These are phyloP conservation scores for Ceratosolen solmsi DNA, from an alignment of 1,140 invertebrate species.

Conservation along the genomic window DNA sequence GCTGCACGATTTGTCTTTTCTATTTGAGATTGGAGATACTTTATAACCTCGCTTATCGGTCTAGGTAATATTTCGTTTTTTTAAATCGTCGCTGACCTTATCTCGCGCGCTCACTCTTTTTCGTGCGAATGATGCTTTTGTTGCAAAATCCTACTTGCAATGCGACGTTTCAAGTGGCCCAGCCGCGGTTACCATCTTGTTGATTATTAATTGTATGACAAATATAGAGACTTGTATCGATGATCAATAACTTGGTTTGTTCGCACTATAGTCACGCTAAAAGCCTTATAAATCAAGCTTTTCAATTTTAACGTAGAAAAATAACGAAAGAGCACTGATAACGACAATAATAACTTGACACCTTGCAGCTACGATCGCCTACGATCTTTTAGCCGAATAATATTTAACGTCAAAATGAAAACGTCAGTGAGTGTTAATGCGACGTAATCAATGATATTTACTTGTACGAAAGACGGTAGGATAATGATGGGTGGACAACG, in stretches of 20 bases:
- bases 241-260: not conserved
- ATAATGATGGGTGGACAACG: no score
- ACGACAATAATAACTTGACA: no score
- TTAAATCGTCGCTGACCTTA: not conserved
- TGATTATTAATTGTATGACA: not conserved
- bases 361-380: no score
- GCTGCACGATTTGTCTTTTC: not conserved
- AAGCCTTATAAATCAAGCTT: not conserved
- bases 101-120: not conserved
- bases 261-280: not conserved
- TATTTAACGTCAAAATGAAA: no score
- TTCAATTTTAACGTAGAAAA: no score
- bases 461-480: no score
- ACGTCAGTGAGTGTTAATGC: no score
- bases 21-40: not conserved
- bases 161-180: not conserved
- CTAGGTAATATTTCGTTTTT: not conserved
- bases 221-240: slow-evolving; percentile 31
- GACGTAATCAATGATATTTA: no score
- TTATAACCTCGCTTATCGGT: slow-evolving; percentile 31
- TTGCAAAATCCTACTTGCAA: not conserved
- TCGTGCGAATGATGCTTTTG: not conserved
- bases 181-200: not conserved
- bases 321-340: no score
- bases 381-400: no score